Base-by-base conservation (phyloP, 2,797 vertebrate genomes). In the Bradypodion ventrale region DNA sequence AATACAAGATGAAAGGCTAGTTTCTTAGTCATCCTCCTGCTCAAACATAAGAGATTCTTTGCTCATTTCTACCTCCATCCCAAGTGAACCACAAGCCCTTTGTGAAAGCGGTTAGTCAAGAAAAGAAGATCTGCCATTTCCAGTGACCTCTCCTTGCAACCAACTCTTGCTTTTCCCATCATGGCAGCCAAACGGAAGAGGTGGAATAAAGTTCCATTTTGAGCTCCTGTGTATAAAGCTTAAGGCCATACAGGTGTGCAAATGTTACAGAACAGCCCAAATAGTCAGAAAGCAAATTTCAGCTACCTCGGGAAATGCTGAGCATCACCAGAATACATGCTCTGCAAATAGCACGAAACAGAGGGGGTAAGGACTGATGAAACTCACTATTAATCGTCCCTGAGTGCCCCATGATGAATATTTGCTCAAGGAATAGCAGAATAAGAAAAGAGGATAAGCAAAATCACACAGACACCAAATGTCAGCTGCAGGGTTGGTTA, bases 191-290 rank as follows among this genome's bases (percentile, higher is more conserved):
- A 62, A 46, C 32, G 35, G 37, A 82, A 35, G 56, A 46, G 23
- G 32, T n/a, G 60, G 60, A 40, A 23, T 21, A 29, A 9, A 8
- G 73, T 65, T 72, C 44, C 13, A 37, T 32, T 49, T 70, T 83
- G 82, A 74, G 86, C 83, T 83, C 78, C 80, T 80, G 59, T 92
- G 89, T 56, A 74, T 0, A 8, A 88, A 93, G 95, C 94, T 95
- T 94, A 96, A 93, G 93, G 88, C 7, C 85, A 89, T 70, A 92
- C 94, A 95, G 95, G 93, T 95, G 94, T 88, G 94, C 94, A 96
- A 96, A 96, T 96, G 95, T 95, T 95, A 96, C 89, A 80, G 88
- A 87, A 93, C 86, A 93, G 94, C 92, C 95, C 89, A 0, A 1
- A 89, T 84, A 82, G 60, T 88, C 83, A 13, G 84, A 95, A 89